These are phyloP conservation scores for Genyomyrus donnyi DNA, from an alignment of 2,113 vertebrate species.

Conservation along the genomic window DNA sequence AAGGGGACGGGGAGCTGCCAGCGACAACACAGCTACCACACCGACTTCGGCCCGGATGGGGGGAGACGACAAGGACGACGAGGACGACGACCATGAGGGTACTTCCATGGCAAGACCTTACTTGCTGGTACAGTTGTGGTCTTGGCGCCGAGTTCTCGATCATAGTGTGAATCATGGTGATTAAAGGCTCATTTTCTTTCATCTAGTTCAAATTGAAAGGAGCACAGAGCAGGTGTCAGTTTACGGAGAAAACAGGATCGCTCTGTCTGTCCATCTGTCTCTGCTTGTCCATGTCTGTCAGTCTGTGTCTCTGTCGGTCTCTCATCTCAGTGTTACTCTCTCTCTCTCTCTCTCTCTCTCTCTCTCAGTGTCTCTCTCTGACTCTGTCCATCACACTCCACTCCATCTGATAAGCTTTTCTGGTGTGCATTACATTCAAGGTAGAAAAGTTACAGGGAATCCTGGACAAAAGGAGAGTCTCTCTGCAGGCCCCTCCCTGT, in stretches of 20 bases:
- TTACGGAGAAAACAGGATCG: background rate
- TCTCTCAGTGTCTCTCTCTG: too few relatives aligned
- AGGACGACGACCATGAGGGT: constrained; percentile 44
- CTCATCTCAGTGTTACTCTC: too few relatives aligned
- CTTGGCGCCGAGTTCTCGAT: constrained; percentile 99
- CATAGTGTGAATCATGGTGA: constrained; percentile 99
- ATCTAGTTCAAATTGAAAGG: constrained; percentile 73
- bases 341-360: background rate
- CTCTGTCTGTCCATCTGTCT: background rate
- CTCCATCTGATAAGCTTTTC: background rate
- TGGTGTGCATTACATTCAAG: background rate
- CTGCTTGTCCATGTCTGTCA: too few relatives aligned
- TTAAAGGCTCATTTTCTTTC: constrained; percentile 98
- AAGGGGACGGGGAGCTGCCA: background rate
- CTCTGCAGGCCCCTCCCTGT: background rate
- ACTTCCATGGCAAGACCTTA: constrained; percentile 81
- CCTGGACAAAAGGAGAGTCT: background rate
- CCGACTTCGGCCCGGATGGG: constrained; percentile 24
- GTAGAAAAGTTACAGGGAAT: background rate
- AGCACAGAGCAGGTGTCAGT: constrained; percentile 26
- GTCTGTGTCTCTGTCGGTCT: background rate
- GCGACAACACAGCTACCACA: constrained; percentile 15
- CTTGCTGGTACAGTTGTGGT: constrained; percentile 99
- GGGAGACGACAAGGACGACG: constrained; percentile 13
- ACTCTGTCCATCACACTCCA: background rate